phyloP scores from a whole-genome alignment of 2,888 invertebrate species.

The Zygogramma bicolorata region DNA sequence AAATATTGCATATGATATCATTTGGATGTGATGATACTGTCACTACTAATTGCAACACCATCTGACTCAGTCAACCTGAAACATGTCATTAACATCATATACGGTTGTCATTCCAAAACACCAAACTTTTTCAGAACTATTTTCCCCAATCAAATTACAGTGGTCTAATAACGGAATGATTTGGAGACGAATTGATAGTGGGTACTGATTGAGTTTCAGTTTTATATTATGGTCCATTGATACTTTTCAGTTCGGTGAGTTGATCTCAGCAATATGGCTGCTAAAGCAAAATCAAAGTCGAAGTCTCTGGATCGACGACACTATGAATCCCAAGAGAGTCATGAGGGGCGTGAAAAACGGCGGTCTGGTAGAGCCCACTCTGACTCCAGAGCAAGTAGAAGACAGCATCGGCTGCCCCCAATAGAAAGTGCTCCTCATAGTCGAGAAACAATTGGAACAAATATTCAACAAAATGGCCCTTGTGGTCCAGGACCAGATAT shows the following conservation, averaged over 20 bases:
- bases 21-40: too few relatives aligned
- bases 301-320: slow-evolving; percentile 1
- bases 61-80: background rate
- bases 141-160: background rate
- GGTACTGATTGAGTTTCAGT: too few relatives aligned
- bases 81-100: background rate
- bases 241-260: background rate
- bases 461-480: background rate
- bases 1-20: too few relatives aligned
- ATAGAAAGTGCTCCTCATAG: background rate
- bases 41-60: too few relatives aligned
- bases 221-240: background rate
- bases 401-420: too few relatives aligned
- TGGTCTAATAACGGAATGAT: background rate
- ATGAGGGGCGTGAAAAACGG: too few relatives aligned
- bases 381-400: background rate
- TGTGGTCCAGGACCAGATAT: slow-evolving; percentile 35
- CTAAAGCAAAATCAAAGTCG: background rate
- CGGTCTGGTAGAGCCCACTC: slow-evolving; percentile 2
- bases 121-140: background rate
- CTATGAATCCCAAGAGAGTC: too few relatives aligned
- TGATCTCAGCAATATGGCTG: background rate
- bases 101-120: background rate
- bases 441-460: background rate
- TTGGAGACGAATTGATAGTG: background rate